Conservation (phyloP, 2,113 vertebrate species). For the Pedionomus torquatus region DNA sequence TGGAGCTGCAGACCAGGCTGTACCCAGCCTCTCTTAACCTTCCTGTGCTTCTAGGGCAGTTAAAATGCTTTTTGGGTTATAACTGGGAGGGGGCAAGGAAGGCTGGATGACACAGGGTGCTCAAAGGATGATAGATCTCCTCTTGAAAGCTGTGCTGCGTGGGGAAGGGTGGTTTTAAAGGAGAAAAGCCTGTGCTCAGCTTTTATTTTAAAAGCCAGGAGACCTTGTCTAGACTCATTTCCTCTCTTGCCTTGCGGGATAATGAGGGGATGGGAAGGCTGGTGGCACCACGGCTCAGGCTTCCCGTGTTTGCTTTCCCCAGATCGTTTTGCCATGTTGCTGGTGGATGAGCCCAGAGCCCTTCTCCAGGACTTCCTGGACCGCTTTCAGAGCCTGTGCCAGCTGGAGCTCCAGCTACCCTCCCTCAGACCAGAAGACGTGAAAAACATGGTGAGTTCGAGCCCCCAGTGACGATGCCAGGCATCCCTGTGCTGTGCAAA, state of each 20-base stretch:
- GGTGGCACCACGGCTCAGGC: neutral
- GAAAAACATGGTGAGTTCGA: conserved; percentile 84
- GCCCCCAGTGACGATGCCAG: rapidly evolving
- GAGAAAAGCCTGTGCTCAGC: neutral
- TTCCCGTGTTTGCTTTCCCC: neutral
- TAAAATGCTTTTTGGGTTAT: neutral
- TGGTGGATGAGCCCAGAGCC: conserved; percentile 82
- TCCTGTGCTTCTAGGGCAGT: neutral
- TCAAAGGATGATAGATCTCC: neutral
- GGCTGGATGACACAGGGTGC: neutral
- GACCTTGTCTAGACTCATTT: neutral
- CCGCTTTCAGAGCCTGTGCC: conserved; percentile 86
- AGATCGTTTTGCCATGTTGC: conserved; percentile 90
- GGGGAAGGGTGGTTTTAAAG: neutral
- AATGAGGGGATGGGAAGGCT: neutral
- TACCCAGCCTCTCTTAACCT: neutral
- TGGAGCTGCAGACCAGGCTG: neutral
- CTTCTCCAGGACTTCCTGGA: conserved; percentile 84
- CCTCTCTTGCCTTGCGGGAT: neutral
- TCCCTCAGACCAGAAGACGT: conserved; percentile 87
- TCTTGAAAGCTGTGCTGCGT: rapidly evolving
- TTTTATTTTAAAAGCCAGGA: neutral
- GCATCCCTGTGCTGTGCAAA: neutral
- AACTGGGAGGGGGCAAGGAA: neutral
- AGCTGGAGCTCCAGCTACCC: conserved; percentile 90